Base-by-base conservation (phyloP, 1,140 invertebrate species). In the Ctenoplectra terminalis region DNA sequence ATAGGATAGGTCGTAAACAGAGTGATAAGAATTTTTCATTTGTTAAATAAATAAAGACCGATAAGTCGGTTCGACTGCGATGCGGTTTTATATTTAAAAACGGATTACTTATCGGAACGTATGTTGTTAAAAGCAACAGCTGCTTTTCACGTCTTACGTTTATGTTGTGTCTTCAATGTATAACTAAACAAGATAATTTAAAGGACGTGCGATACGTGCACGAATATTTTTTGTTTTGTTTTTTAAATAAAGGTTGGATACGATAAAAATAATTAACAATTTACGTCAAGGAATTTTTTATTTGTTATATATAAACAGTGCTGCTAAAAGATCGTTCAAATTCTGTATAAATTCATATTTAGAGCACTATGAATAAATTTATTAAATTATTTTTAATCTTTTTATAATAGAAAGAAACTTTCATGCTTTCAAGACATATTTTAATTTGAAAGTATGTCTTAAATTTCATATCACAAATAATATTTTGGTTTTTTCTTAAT, bases 171-270 rank as follows among this genome's bases (percentile, higher is more conserved):
- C 82, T 76, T 31, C 26, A 23, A 23, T 20, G 66, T 52, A 50
- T 52, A 81, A 76, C 70, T 66, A 81, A 75, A 81, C 58, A 67
- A 71, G 71, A 81, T 84, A 84, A 85, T 52, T 37, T 17, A 80
- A 37, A 63, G 29, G 52, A 52, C 50, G 13, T 37, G 31, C 13
- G 29, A 71, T 66, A 58, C 34, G 9, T 20, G 60, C 17, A 26
- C 43, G 15, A 31, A 71, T 69, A 52, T 79, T 72, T 61, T 60
- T 48, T 58, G 46, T 74, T 79, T 1, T 37, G n/a, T n/a, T n/a
- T n/a, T n/a, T n/a, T 20, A 26, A 69, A 69, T 50, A 29, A n/a
- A 40, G 11, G 2, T 43, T 67, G 40, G 20, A 23, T 5, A 43
- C 23, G 20, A 34, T 66, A 76, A 43, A 69, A 74, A 50, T 11